A percentile compares a stretch with the other conserved stretches of the same genome.
phyloP scores from a whole-genome alignment of 1,140 invertebrate species.

The Drosophila sp. region DNA sequence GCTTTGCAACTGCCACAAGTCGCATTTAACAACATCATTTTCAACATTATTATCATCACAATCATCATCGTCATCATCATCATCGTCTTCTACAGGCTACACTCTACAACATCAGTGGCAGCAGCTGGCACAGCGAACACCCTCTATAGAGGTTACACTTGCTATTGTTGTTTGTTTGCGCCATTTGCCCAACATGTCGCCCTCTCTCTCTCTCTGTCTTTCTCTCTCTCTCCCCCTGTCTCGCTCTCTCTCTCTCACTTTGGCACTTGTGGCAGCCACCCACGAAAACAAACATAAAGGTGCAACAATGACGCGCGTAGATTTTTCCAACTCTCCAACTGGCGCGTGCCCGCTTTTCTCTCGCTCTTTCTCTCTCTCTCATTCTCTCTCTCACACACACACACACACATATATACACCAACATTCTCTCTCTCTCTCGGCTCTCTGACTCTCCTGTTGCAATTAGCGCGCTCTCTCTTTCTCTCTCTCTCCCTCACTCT shows the following conservation, averaged over 20 bases:
- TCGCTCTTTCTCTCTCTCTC: conserved; percentile 2
- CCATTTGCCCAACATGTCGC: conserved; percentile 45
- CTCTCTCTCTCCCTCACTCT: conserved; percentile 14
- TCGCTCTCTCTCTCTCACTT: conserved; percentile 33
- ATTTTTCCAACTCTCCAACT: conserved; percentile 56
- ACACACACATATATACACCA: no score
- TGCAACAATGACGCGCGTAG: conserved; percentile 81
- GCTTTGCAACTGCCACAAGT: neutral
- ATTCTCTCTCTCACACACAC: conserved; percentile 16
- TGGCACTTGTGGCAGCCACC: conserved; percentile 48
- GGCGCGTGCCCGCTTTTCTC: conserved; percentile 27
- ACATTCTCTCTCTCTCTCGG: conserved; percentile 8
- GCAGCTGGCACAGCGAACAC: conserved; percentile 42
- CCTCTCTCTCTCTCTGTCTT: no score
- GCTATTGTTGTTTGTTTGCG: conserved; percentile 81
- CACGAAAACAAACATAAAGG: conserved; percentile 83
- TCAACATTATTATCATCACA: conserved; percentile 4
- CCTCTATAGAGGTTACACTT: conserved; percentile 78
- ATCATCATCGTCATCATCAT: conserved; percentile 28
- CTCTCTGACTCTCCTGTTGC: conserved; percentile 33
- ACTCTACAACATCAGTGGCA: conserved; percentile 25
- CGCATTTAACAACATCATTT: neutral
- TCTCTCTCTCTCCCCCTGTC: no score
- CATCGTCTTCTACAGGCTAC: conserved; percentile 40
- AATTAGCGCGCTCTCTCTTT: conserved; percentile 31